Base-by-base conservation (phyloP, 2,797 vertebrate genomes). In the Catamblyrhynchus diadema region DNA sequence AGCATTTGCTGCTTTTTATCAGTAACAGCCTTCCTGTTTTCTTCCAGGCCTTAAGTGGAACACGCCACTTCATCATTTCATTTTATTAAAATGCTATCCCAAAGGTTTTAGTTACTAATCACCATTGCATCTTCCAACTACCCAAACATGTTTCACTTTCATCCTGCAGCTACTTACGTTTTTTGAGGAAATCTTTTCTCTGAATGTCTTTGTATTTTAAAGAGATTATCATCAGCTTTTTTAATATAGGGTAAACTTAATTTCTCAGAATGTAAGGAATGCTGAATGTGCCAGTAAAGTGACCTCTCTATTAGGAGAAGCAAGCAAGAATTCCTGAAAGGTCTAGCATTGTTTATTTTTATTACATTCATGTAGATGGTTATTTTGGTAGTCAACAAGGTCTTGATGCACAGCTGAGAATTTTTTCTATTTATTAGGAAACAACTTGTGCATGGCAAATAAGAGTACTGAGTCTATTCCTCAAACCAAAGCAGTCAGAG, bases 341-440 rank as follows among this genome's bases (percentile, higher is more conserved):
- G 10, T 64, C 59, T 79, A n/a, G 48, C 65, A 22, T 23, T 69
- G 37, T 48, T 75, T 94, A 57, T 75, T 94, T 93, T 85, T 69
- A 47, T 67, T 90, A 42, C 50, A 42, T 69, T 75, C 47, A 20
- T 61, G n/a, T 57, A 57, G 54, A 14, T 85, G 23, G 79, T 85
- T 93, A 85, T 87, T 93, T 93, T 94, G 41, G 79, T 90, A 41
- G 25, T 72, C 82, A 93, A 33, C 41, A 51, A 86, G 66, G 56
- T 53, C 81, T 69, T 56, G 30, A 65, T 86, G 62, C 81, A 79
- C 94, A 95, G 87, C 90, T 91, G 90, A 91, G 88, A 87, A 87
- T 94, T 93, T 93, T 86, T 89, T 71, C 73, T 84, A 4, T 70
- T 83, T 89, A 47, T 89, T 91, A 75, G 44, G 70, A 74, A 86